Conservation (phyloP, 2,113 vertebrate species). For the Syngnathus typhle region DNA sequence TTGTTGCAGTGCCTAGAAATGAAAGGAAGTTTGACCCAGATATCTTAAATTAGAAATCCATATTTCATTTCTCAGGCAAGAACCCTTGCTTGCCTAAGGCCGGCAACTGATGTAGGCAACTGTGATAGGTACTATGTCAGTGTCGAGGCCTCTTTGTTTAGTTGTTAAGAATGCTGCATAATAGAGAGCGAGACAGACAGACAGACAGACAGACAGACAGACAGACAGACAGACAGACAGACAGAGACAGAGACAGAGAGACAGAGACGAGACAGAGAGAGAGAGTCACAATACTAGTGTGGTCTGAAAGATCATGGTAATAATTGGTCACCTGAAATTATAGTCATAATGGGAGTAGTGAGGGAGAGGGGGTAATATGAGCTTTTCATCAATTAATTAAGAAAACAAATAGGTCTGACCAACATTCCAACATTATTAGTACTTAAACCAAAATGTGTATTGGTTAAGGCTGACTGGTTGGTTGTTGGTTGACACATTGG, state of each 20-base stretch:
- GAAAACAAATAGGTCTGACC: constrained; percentile 40
- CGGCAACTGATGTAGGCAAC: constrained; percentile 29
- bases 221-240: neutral
- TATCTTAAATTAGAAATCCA: constrained; percentile 70
- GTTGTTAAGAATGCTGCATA: constrained; percentile 32
- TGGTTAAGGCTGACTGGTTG: constrained; percentile 27
- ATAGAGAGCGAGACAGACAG: neutral
- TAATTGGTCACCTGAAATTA: neutral
- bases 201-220: neutral
- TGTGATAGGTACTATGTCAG: constrained; percentile 59
- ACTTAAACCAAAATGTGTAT: constrained; percentile 20
- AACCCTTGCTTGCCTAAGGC: constrained; percentile 53
- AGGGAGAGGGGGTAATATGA: constrained; percentile 25
- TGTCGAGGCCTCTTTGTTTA: constrained; percentile 24
- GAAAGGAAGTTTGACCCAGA: constrained; percentile 66
- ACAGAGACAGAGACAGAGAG: neutral
- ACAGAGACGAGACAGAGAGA: neutral
- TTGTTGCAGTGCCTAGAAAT: constrained; percentile 45
- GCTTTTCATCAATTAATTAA: constrained; percentile 34
- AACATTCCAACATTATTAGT: constrained; percentile 34
- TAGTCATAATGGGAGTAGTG: constrained; percentile 13
- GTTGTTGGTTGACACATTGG: constrained; percentile 19
- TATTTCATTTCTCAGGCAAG: constrained; percentile 67
- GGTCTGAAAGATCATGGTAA: neutral
- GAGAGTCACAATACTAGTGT: neutral